Evolutionary conservation across 2,888 invertebrate genomes (phyloP), one percentile per base, ranked within the genome.

Genomic region (Nemotelus pantherinus): DNA sequence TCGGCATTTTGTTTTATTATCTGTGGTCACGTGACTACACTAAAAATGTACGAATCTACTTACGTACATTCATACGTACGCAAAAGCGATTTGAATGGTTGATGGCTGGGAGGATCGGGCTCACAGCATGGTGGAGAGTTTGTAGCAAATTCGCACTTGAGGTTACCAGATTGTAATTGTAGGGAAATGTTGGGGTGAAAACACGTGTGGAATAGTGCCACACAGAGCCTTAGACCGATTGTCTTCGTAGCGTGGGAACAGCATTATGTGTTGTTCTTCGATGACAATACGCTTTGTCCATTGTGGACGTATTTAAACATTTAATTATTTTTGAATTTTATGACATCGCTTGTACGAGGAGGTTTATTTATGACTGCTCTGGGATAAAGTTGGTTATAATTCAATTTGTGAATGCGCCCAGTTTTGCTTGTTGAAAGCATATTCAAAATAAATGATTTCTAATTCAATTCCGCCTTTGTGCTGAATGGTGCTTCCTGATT

Each of bases 21-120:
- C 68, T 77, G 77, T 72, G 71, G 77, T 68, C 77, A 77, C 77
- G 77, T 77, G 77, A 77, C 77, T 71, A 53, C 71, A 50, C 68
- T 60, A 60, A 60, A n/a, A 60, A 43, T 60, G 39, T 7, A 50
- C 50, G 9, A 7, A 7, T 50, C 5, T 47, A 9, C 45, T 44
- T 7, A 41, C 47, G 47, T 65, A n/a, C 45, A 45, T 65, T 44
- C 47, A 41, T 43, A 45, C 65, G 43, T 47, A 25, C 55, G 25
- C 55, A 47, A 70, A 55, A 43, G 55, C 55, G 44, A 2, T 47
- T 43, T n/a, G n/a, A n/a, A n/a, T 25, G 25, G 47, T 25, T 67
- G 48, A 47, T 25, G 10, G 10, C 6, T 7, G 53, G 53, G 10
- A 6, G 53, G 10, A 53, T 7, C 53, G 53, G 53, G 7, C 3